Evolutionary conservation across 1,140 invertebrate genomes (phyloP).

Genomic region (Drosophila neocordata): DNA sequence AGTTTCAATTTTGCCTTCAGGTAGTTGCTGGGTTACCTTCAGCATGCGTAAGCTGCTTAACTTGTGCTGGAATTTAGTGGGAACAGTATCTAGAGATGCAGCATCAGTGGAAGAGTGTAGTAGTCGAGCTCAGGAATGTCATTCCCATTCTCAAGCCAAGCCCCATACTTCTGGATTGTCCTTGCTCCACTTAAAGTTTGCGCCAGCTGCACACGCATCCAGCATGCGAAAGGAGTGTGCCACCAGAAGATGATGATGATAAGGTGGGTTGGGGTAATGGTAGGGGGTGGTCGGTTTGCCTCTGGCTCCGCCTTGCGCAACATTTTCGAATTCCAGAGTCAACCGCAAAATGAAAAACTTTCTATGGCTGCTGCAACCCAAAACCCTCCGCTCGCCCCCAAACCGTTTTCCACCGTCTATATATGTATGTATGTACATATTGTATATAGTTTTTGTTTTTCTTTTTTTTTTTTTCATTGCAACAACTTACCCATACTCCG

Average conservation of each 20-base stretch:
- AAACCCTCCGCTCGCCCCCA: constrained; percentile 16
- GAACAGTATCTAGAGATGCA: constrained; percentile 42
- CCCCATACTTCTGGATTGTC: constrained; percentile 37
- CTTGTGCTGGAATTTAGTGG: constrained; percentile 68
- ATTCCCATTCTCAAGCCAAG: constrained; percentile 21
- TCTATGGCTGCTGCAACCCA: constrained; percentile 59
- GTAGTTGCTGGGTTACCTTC: constrained; percentile 33
- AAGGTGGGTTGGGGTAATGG: not conserved
- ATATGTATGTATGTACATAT: constrained; percentile 43
- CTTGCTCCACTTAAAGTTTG: constrained; percentile 70
- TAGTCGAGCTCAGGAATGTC: constrained; percentile 54
- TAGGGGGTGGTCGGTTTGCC: constrained; percentile 15
- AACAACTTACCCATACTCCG: not conserved
- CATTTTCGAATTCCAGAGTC: constrained; percentile 76
- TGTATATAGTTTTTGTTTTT: constrained; percentile 50
- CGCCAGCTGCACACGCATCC: constrained; percentile 66
- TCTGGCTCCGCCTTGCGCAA: constrained; percentile 68
- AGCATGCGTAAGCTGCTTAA: constrained; percentile 73
- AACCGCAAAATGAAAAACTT: constrained; percentile 77
- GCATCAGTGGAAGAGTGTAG: not conserved
- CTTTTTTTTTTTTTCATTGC: not conserved
- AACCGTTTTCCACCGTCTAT: constrained; percentile 34
- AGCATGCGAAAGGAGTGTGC: constrained; percentile 8
- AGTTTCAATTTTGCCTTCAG: constrained; percentile 39
- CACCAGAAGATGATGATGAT: too few species aligned